Conservation (phyloP, 1,140 invertebrate genomes). For the Holcopasites calliopsidis region DNA sequence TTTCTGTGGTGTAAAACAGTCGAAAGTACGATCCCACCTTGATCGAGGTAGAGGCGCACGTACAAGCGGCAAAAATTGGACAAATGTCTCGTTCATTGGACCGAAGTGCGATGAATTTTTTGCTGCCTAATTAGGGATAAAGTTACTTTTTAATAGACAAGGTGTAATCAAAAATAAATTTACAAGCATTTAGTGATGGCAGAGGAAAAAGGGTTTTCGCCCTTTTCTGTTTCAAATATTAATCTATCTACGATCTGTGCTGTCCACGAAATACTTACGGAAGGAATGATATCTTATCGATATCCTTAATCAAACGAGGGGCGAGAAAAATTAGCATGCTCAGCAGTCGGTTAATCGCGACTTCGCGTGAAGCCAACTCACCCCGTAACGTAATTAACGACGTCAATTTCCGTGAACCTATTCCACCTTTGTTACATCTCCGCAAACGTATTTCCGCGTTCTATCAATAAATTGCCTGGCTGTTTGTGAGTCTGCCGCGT, state of each 20-base stretch:
- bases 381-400: background rate
- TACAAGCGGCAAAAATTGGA: background rate
- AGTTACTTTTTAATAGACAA: background rate
- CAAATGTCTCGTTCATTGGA: background rate
- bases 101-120: background rate
- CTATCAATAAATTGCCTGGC: background rate
- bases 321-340: background rate
- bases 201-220: too few relatives aligned
- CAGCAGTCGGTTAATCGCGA: background rate
- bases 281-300: background rate
- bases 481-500: background rate
- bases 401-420: constrained; percentile 4
- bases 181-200: too few relatives aligned
- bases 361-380: background rate
- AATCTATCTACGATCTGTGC: too few relatives aligned
- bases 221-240: too few relatives aligned
- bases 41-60: constrained; percentile 8
- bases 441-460: background rate
- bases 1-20: constrained; percentile 20
- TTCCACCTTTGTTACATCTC: background rate
- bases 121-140: background rate
- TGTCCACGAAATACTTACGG: too few relatives aligned
- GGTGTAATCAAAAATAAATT: too few relatives aligned
- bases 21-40: constrained; percentile 23
- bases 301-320: background rate